Conservation (phyloP, 1,140 invertebrate species). For the Oncopeltus fasciatus region DNA sequence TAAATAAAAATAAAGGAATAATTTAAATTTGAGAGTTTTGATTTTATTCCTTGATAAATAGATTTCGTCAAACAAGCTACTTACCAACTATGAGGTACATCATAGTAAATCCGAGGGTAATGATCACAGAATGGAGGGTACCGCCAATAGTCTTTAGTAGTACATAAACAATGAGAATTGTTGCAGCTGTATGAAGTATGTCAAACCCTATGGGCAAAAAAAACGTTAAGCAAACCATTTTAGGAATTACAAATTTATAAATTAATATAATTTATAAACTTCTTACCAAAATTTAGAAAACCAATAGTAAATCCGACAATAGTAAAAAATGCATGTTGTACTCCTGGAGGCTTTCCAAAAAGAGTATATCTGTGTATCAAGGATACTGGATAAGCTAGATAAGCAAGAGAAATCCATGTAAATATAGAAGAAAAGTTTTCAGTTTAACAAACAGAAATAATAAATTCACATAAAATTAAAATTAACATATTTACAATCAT, state of each 20-base stretch:
- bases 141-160: constrained; percentile 42
- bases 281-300: constrained; percentile 68
- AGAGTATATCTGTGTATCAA: too few relatives aligned
- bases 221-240: constrained; percentile 21
- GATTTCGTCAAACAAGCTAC: too few relatives aligned
- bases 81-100: constrained; percentile 48
- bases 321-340: constrained; percentile 65
- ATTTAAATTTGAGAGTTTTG: too few relatives aligned
- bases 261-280: constrained; percentile 2
- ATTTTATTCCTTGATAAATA: too few relatives aligned
- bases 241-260: constrained; percentile 13
- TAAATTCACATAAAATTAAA: too few relatives aligned
- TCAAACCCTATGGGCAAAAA: constrained; percentile 33
- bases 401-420: too few relatives aligned
- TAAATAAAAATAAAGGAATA: too few relatives aligned
- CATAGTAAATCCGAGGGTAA: constrained; percentile 72
- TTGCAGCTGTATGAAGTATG: constrained; percentile 53
- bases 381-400: too few relatives aligned
- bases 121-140: constrained; percentile 40
- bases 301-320: constrained; percentile 51
- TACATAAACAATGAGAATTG: constrained; percentile 52
- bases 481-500: too few relatives aligned
- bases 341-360: constrained; percentile 29
- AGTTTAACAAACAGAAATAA: too few relatives aligned
- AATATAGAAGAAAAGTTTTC: too few relatives aligned